These are phyloP conservation scores for Megalonaias nervosa DNA, from an alignment of 1,140 invertebrate genomes.

Conservation along the genomic window DNA sequence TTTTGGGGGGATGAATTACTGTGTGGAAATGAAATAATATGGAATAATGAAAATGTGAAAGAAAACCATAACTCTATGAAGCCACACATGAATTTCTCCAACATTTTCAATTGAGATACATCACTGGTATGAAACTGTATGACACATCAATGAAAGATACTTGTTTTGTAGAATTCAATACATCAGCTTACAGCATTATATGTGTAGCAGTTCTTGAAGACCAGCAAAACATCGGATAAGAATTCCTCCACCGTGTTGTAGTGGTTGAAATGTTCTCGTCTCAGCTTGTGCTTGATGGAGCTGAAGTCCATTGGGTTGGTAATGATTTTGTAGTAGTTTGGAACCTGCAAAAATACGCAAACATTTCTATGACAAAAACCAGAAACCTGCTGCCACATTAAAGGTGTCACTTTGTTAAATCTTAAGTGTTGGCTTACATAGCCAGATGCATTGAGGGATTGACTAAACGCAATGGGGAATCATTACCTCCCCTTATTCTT, in stretches of 20 bases:
- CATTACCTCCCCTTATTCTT: no score
- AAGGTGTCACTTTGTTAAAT: no score
- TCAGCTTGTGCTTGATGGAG: constrained; percentile 84
- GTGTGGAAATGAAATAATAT: neutral
- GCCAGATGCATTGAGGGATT: no score
- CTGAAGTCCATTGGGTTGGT: constrained; percentile 88
- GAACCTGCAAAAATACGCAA: constrained; percentile 74
- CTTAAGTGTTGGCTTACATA: no score
- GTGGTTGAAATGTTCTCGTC: constrained; percentile 80
- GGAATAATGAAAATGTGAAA: neutral
- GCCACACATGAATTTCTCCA: neutral
- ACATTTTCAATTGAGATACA: neutral
- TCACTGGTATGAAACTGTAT: neutral
- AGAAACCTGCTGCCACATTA: no score
- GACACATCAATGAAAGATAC: neutral
- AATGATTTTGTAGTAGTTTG: constrained; percentile 84
- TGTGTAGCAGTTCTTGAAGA: constrained; percentile 89
- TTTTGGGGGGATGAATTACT: neutral
- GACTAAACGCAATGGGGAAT: no score
- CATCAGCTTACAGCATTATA: constrained; percentile 83
- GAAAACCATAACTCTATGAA: neutral
- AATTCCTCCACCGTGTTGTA: constrained; percentile 85
- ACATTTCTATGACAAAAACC: neutral
- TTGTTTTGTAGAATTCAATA: neutral
- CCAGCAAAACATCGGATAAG: constrained; percentile 85